A percentile compares a stretch with the other conserved stretches of the same genome.
These are phyloP conservation scores for Halocaridina rubra DNA, from an alignment of 2,888 invertebrate species.

Conservation along the genomic window DNA sequence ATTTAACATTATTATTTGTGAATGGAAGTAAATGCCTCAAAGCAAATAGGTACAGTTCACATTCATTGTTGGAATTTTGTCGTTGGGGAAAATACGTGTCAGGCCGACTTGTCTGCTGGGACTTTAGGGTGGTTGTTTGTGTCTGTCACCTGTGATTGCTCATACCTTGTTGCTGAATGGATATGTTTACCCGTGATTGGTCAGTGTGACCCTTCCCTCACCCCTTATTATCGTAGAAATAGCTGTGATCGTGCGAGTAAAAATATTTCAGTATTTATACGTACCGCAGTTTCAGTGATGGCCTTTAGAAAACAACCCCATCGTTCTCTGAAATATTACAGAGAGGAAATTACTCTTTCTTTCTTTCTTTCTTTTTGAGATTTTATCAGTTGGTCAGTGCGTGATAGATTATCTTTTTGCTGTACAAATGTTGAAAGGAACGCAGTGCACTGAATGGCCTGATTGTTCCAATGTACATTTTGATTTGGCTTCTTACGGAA, in stretches of 20 bases:
- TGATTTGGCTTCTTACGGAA: constrained; percentile 44
- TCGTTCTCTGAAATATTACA: too few relatives aligned
- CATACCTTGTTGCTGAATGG: constrained; percentile 18
- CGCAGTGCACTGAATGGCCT: constrained; percentile 7
- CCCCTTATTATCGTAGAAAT: constrained; percentile 16
- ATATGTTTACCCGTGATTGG: constrained; percentile 36
- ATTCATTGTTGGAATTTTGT: too few relatives aligned
- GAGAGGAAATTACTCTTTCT: too few relatives aligned
- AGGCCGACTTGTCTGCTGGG: constrained; percentile 2
- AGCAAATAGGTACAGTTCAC: too few relatives aligned
- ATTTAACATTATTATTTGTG: too few relatives aligned
- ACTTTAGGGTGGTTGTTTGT: background rate
- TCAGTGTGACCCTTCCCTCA: constrained; percentile 6
- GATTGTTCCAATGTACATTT: constrained; percentile 34
- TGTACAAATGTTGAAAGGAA: constrained; percentile 38
- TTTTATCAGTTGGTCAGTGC: constrained; percentile 9
- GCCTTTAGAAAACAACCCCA: background rate
- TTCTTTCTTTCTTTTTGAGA: background rate
- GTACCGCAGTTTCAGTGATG: background rate
- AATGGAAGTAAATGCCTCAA: too few relatives aligned
- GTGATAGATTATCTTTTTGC: constrained; percentile 28
- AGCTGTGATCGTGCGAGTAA: constrained; percentile 32
- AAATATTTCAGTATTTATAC: constrained; percentile 10
- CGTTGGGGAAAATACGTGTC: background rate
- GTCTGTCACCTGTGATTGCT: constrained; percentile 29